Conservation (phyloP, 2,113 vertebrate genomes). For the Gnathonemus longibarbis region DNA sequence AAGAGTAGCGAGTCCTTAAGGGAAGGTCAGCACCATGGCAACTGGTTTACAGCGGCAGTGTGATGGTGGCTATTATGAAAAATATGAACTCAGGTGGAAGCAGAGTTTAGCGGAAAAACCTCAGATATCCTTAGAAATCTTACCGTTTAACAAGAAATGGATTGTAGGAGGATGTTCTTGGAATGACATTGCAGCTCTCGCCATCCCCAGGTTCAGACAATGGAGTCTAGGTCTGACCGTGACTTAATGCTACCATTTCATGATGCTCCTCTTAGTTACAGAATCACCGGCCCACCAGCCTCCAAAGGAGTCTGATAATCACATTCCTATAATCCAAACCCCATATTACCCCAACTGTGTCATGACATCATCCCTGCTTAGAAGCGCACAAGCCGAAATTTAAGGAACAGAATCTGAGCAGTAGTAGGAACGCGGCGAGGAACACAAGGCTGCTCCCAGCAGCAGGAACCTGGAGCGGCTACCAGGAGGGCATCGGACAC, state of each 20-base stretch:
- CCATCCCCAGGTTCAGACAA: neutral
- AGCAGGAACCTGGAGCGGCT: neutral
- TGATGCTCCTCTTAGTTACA: neutral
- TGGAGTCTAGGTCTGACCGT: neutral
- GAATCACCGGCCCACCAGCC: neutral
- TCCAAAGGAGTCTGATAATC: neutral
- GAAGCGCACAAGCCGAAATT: neutral
- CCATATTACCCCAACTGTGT: neutral
- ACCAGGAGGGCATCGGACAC: neutral
- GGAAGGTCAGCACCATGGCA: constrained; percentile 49
- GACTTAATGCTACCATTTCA: neutral
- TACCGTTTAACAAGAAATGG: neutral
- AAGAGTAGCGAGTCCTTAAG: neutral
- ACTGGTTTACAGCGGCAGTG: constrained; percentile 45
- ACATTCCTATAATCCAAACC: neutral
- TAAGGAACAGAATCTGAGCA: neutral
- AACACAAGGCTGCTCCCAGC: neutral
- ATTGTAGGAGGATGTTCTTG: neutral
- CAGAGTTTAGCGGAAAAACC: neutral
- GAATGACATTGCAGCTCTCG: neutral
- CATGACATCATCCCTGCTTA: neutral
- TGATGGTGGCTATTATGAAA: constrained; percentile 20
- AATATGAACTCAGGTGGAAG: neutral
- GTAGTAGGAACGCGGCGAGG: neutral
- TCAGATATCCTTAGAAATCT: constrained; percentile 21